Evolutionary conservation across 2,888 invertebrate species (phyloP).

Genomic region (Eilema sororculum): DNA sequence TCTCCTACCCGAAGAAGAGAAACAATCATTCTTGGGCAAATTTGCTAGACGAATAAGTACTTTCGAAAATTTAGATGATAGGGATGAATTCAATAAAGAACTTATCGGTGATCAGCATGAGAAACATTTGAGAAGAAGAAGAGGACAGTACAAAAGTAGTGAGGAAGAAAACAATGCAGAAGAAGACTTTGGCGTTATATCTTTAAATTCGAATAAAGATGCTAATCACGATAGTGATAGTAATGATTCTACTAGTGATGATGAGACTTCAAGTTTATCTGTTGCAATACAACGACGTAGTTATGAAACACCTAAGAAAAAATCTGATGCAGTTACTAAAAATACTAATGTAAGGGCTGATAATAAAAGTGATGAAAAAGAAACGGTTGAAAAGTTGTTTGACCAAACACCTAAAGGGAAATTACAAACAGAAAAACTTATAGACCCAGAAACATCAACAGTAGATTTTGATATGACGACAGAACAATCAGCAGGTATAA

Average conservation of each 20-base stretch:
- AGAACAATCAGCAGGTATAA: not conserved
- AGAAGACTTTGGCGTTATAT: constrained; percentile 33
- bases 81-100: constrained; percentile 52
- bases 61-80: constrained; percentile 53
- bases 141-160: constrained; percentile 23
- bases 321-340: constrained; percentile 9
- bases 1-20: constrained; percentile 70
- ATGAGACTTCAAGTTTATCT: constrained; percentile 15
- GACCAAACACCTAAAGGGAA: not conserved
- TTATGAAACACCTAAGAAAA: constrained; percentile 8
- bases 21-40: constrained; percentile 68
- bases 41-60: constrained; percentile 69
- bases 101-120: constrained; percentile 62
- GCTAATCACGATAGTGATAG: constrained; percentile 19
- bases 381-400: not conserved
- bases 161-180: constrained; percentile 21
- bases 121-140: constrained; percentile 58
- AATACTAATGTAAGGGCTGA: not conserved
- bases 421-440: not conserved
- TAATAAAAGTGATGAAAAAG: not conserved
- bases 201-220: constrained; percentile 33
- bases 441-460: not conserved
- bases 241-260: constrained; percentile 19
- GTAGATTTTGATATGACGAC: not conserved
- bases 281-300: constrained; percentile 17